Base-by-base conservation (phyloP, 2,113 vertebrate species). In the Pyxicephalus adspersus region DNA sequence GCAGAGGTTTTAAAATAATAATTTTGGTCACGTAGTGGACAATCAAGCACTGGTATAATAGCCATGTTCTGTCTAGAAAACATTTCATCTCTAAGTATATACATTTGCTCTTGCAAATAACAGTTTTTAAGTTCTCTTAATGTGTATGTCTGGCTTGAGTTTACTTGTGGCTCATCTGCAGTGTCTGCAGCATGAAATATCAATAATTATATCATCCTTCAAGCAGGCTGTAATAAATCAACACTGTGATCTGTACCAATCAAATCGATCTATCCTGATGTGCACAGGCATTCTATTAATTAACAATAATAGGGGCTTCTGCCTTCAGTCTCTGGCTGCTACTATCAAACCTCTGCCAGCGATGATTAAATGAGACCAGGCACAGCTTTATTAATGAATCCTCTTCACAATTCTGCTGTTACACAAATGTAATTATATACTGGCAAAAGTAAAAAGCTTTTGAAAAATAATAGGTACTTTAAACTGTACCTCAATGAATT, bases 221-320 rank as follows among this genome's bases (percentile, higher is more conserved):
- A 45, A 66, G 52, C 31, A 23, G 51, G 45, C 18, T 20, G 70
- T 75, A 75, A 82, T 82, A 82, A 82, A 82, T 82, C 80, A 82
- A 23, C 55, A 70, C 78, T 72, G 38, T 73, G 79, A 81, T 63
- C 79, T 73, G 45, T 38, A 72, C 79, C 68, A 73, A 73, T 81
- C 68, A 81, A 73, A 75, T 75, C 29, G 70, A 75, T 75, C 61
- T 38, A 15, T 66, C 74, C 61, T 74, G 80, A 75, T 75, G 71
- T 66, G 71, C 50, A 22, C 71, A 75, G 80, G 64, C 80, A 66
- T 82, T 65, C 80, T 75, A 75, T 82, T 82, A 82, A 82, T 82
- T 82, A 82, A 82, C 80, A 82, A 82, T 82, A 82, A 75, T 82
- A 82, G 70, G 61, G 64, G 55, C 63, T 82, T 82, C 80, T 75